Conservation (phyloP, 2,113 vertebrate species). For the Nannobrachium achirus region DNA sequence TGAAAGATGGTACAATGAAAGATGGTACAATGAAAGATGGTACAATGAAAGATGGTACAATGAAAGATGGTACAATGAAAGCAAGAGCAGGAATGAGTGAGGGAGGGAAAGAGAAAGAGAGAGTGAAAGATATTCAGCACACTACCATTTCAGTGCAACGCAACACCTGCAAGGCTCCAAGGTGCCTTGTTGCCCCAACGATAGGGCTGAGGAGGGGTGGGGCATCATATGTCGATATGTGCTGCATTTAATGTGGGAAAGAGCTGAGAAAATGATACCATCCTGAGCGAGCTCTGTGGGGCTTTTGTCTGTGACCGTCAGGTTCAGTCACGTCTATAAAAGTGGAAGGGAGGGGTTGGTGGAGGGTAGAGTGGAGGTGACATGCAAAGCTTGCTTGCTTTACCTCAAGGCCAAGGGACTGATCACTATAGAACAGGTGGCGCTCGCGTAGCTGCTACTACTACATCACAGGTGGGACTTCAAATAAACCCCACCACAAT, state of each 20-base stretch:
- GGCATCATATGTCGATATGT: not conserved
- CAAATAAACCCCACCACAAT: not conserved
- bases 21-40: slow-evolving; percentile 8
- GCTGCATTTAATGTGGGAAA: slow-evolving; percentile 1
- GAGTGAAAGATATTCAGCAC: not conserved
- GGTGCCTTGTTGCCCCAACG: not conserved
- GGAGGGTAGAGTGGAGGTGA: slow-evolving; percentile 6
- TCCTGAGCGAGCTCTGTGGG: not conserved
- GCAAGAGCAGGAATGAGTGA: not conserved
- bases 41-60: slow-evolving; percentile 3
- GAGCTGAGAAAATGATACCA: not conserved
- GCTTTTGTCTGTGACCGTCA: slow-evolving; percentile 35
- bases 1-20: slow-evolving; percentile 2
- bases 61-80: slow-evolving; percentile 5
- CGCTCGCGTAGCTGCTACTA: slow-evolving; percentile 10
- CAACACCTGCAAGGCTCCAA: slow-evolving; percentile 4
- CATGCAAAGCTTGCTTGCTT: slow-evolving; percentile 24
- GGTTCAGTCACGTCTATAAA: slow-evolving; percentile 56
- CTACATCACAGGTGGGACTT: not conserved
- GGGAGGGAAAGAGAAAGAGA: not conserved
- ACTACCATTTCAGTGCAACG: not conserved
- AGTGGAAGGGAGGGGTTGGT: not conserved
- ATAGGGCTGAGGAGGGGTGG: slow-evolving; percentile 4
- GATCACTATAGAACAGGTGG: slow-evolving; percentile 8
- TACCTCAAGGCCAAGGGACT: not conserved